These are phyloP conservation scores for Spinus pinus DNA, from an alignment of 2,797 vertebrate genomes.

Conservation along the genomic window DNA sequence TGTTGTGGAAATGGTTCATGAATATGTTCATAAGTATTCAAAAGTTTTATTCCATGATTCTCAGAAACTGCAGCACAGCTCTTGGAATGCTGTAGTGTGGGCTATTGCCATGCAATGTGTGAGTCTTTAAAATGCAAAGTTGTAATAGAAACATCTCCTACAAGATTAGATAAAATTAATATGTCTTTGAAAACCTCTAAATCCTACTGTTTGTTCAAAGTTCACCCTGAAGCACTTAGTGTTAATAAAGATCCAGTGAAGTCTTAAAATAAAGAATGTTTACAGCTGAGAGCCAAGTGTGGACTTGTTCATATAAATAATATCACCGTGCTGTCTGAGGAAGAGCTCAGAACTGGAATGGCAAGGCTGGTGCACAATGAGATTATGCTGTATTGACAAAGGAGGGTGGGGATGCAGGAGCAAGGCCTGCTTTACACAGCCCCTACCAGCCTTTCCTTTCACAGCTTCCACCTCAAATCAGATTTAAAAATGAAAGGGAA, in stretches of 20 bases:
- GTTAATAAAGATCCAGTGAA: conserved; percentile 1
- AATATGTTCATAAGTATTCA: neutral
- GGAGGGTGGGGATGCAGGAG: conserved; percentile 11
- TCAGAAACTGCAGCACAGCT: neutral
- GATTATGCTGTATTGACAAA: conserved; percentile 21
- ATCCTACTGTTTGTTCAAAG: neutral
- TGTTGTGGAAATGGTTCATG: neutral
- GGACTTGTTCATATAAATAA: conserved; percentile 41
- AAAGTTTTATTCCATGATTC: neutral
- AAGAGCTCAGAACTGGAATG: neutral
- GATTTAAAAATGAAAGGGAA: neutral
- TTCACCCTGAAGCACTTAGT: neutral
- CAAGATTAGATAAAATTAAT: conserved; percentile 15
- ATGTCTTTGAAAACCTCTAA: neutral
- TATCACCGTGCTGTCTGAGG: neutral
- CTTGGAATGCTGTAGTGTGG: neutral
- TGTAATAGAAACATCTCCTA: neutral
- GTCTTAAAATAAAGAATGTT: conserved; percentile 27
- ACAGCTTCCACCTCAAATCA: neutral
- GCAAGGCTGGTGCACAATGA: neutral
- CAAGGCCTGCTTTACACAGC: neutral
- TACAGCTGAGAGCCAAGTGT: conserved; percentile 24
- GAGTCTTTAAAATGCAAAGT: neutral
- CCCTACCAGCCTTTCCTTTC: neutral
- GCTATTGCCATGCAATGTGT: neutral